Base-by-base conservation (phyloP, 2,888 invertebrate genomes). In the Idaea aversata region DNA sequence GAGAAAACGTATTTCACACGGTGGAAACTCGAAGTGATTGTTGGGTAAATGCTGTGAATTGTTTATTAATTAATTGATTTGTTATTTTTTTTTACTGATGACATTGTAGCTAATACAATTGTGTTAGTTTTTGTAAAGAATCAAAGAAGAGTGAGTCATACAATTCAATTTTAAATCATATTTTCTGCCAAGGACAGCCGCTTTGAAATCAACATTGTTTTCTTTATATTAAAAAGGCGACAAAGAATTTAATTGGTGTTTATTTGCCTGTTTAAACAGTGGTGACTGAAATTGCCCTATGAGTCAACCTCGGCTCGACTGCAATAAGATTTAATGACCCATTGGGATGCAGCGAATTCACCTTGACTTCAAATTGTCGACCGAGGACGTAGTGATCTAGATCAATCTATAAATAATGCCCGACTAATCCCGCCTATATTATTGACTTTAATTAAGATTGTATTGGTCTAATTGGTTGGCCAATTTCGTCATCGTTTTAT, bases 1-100 rank as follows among this genome's bases (percentile, higher is more conserved):
- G 79, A 80, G 84, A 84, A 88, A 88, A 86, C 78, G 79, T 82
- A 82, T 81, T 79, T 77, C 73, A 76, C 75, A 77, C 67, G 82
- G 82, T 85, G 87, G 84, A 88, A 89, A 86, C 80, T 68, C 70
- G 70, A 71, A 70, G 71, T 73, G 70, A 75, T 74, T 64, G 65
- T 77, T 75, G 75, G 75, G 72, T 74, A 72, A 75, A 67, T 71
- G 47, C 67, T 64, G 67, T 36, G 68, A 67, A 65, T 16, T 57
- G 47, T 57, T 65, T 60, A 25, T 34, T 58, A 58, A 58, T 58
- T 58, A 3, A 58, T 58, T 58, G 58, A 16, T 59, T 60, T 60
- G 62, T 47, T 63, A 57, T 62, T 15, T 5, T 3, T 57, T 58
- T 65, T 57, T n/a, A 13, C 57, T 61, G 59, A 35, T 67, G 63